Conservation (phyloP, 2,113 vertebrate species). For the Loxodonta africana region DNA sequence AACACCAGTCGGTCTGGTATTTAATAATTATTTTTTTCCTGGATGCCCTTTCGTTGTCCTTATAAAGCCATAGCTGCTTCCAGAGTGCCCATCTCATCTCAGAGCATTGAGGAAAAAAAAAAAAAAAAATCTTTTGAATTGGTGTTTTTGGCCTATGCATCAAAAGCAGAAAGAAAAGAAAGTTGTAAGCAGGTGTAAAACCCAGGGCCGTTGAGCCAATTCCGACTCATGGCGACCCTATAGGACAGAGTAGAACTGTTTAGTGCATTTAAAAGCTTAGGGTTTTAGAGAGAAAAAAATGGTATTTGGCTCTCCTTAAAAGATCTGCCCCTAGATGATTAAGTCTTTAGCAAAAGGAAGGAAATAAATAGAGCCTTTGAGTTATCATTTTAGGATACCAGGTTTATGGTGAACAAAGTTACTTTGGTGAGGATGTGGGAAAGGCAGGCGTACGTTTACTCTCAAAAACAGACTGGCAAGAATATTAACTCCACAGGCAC, state of each 20-base stretch:
- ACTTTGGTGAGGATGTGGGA: constrained; percentile 80
- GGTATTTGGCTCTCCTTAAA: constrained; percentile 30
- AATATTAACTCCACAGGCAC: not conserved
- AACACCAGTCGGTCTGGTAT: not conserved
- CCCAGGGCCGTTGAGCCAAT: too few species aligned
- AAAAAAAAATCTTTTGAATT: constrained; percentile 36
- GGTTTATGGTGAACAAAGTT: constrained; percentile 65
- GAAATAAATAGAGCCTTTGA: constrained; percentile 67
- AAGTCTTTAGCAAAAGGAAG: constrained; percentile 72
- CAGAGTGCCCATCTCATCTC: constrained; percentile 4
- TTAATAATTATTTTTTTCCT: constrained; percentile 15
- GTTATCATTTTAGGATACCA: constrained; percentile 39
- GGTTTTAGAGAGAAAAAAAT: not conserved
- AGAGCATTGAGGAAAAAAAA: not conserved
- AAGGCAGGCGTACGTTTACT: constrained; percentile 63
- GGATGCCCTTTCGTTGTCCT: not conserved
- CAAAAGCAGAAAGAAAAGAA: constrained; percentile 57
- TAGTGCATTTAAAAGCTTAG: constrained; percentile 59
- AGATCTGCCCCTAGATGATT: constrained; percentile 30
- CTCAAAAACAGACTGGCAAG: constrained; percentile 72
- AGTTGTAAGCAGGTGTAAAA: constrained; percentile 7
- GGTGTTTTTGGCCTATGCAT: constrained; percentile 46
- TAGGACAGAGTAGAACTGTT: not conserved
- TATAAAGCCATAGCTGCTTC: constrained; percentile 46
- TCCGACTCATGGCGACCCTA: too few species aligned